Conservation (phyloP, 2,888 invertebrate species). For the Tenodera sinensis region DNA sequence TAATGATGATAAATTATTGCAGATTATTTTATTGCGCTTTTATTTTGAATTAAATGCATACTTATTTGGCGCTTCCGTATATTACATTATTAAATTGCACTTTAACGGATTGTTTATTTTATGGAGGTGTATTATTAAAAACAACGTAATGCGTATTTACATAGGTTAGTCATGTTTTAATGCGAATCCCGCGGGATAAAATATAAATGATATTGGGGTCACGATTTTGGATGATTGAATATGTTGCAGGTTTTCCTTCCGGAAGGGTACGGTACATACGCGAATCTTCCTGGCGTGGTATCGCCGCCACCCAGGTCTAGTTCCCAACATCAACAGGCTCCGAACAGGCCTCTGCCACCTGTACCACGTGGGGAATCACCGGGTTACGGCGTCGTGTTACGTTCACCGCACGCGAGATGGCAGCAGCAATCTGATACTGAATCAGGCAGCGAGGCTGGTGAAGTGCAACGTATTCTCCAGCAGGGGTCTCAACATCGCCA, state of each 20-base stretch:
- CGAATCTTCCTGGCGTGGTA: background rate
- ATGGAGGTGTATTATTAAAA: no score
- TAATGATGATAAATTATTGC: no score
- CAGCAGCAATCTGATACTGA: constrained; percentile 45
- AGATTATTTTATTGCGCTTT: no score
- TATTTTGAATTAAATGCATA: no score
- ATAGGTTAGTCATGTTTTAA: no score
- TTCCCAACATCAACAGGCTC: constrained; percentile 16
- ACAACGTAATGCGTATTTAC: no score
- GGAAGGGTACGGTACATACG: constrained; percentile 1
- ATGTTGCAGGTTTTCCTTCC: background rate
- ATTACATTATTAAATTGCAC: no score
- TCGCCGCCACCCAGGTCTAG: background rate
- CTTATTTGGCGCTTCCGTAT: no score
- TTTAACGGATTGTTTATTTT: no score
- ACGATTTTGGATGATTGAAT: no score
- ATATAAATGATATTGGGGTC: no score
- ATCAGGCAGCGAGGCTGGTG: constrained; percentile 69
- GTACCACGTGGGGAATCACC: constrained; percentile 23
- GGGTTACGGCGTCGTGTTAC: constrained; percentile 2
- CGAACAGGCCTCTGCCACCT: constrained; percentile 33
- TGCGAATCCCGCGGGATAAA: no score
- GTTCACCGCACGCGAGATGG: constrained; percentile 25
- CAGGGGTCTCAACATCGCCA: constrained; percentile 12
- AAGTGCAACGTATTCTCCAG: constrained; percentile 61